phyloP scores from a whole-genome alignment of 1,140 invertebrate genomes.

The Tetramorium parvispinum region DNA sequence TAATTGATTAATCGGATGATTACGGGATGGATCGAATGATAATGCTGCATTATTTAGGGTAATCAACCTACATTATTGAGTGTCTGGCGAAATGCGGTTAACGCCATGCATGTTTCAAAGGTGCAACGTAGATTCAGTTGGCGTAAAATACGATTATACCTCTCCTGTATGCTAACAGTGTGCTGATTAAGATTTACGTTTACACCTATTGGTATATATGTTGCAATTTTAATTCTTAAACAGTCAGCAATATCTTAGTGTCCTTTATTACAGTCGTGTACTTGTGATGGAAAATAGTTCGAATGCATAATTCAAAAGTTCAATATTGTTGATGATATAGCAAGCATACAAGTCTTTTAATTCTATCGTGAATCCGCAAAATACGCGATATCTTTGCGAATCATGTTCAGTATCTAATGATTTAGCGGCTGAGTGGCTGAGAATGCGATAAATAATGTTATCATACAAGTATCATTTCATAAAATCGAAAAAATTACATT shows the following conservation, averaged over 20 bases:
- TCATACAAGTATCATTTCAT: background rate
- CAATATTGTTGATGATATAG: background rate
- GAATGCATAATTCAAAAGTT: background rate
- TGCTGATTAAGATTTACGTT: constrained; percentile 44
- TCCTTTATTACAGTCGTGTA: background rate
- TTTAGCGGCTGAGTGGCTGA: background rate
- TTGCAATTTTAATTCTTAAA: background rate
- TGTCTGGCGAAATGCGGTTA: constrained; percentile 56
- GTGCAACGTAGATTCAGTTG: background rate
- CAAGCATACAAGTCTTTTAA: background rate
- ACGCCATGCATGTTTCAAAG: constrained; percentile 54
- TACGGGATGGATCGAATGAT: constrained; percentile 68
- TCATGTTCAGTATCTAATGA: background rate
- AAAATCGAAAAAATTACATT: background rate
- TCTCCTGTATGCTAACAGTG: background rate
- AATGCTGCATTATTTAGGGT: constrained; percentile 72
- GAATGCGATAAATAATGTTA: background rate
- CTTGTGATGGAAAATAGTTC: background rate
- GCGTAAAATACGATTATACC: constrained; percentile 11
- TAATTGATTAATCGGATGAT: constrained; percentile 76
- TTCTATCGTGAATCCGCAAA: background rate
- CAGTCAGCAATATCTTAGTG: background rate
- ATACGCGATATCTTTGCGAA: background rate
- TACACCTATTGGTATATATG: background rate
- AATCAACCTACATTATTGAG: constrained; percentile 72